phyloP scores from a whole-genome alignment of 2,113 vertebrate genomes.

The Xyrauchen texanus region DNA sequence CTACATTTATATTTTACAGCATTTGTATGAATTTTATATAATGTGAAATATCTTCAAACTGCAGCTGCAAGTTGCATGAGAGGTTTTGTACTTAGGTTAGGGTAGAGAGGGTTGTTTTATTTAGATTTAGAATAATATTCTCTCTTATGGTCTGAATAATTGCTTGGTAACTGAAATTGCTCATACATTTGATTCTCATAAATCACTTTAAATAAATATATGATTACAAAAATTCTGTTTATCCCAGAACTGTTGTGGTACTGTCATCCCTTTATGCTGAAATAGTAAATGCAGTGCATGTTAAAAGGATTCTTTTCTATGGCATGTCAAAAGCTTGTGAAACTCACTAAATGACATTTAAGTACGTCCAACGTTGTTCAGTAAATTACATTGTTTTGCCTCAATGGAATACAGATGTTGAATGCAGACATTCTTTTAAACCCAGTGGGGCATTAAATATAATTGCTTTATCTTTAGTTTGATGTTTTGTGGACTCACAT shows the following conservation, averaged over 20 bases:
- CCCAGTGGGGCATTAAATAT: constrained; percentile 33
- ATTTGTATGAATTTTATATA: constrained; percentile 12
- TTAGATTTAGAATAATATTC: too few relatives aligned
- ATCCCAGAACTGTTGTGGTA: background rate
- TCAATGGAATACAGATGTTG: constrained; percentile 4
- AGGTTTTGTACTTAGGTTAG: background rate
- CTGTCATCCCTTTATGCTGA: background rate
- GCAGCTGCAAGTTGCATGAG: constrained; percentile 19
- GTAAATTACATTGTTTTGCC: constrained; percentile 12
- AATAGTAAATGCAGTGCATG: constrained; percentile 21
- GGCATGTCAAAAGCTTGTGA: background rate
- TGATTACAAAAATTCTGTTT: background rate
- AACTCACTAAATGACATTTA: constrained; percentile 26
- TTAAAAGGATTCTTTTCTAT: constrained; percentile 10
- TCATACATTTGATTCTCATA: background rate
- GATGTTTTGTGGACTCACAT: constrained; percentile 15
- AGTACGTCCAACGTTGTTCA: background rate
- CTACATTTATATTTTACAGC: background rate
- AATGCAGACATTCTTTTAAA: constrained; percentile 14
- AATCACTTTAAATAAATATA: too few relatives aligned
- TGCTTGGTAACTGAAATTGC: background rate
- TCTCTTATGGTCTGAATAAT: too few relatives aligned
- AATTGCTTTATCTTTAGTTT: constrained; percentile 34
- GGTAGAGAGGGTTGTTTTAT: background rate
- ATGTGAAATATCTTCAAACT: background rate